phyloP scores from a whole-genome alignment of 1,140 invertebrate species.

The Belonocnema kinseyi region DNA sequence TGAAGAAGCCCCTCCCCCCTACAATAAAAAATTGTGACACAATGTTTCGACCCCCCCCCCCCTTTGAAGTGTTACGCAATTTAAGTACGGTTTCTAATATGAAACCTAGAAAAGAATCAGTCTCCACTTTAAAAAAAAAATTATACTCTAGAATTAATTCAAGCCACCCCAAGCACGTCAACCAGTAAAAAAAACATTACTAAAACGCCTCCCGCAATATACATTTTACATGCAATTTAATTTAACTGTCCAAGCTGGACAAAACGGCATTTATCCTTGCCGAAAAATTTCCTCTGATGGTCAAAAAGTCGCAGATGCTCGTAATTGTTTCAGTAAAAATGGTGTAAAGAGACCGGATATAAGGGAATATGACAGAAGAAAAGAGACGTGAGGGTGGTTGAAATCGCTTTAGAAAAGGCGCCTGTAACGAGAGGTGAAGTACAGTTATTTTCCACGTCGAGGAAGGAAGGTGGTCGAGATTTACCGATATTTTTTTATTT shows the following conservation, averaged over 20 bases:
- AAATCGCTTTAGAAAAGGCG: slow-evolving; percentile 5
- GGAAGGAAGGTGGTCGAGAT: background rate
- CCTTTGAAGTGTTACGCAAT: no score
- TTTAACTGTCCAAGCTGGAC: background rate
- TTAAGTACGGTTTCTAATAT: no score
- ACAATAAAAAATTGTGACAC: no score
- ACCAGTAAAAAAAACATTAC: no score
- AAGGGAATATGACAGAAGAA: background rate
- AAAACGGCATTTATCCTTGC: background rate
- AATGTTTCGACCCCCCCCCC: no score
- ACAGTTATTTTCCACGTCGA: background rate
- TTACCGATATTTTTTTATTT: slow-evolving; percentile 1
- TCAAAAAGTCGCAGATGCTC: slow-evolving; percentile 2
- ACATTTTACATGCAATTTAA: background rate
- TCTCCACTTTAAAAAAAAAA: no score
- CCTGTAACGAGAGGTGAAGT: no score
- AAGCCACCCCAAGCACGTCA: no score
- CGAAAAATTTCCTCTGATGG: background rate
- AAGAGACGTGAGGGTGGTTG: background rate
- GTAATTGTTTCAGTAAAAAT: background rate
- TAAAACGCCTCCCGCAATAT: no score
- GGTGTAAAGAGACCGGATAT: background rate
- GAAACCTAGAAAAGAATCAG: no score
- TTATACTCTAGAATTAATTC: no score
- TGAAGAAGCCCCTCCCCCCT: no score